phyloP scores from a whole-genome alignment of 92 coral and sea anemone genomes.

The Epizoanthus stellaris region DNA sequence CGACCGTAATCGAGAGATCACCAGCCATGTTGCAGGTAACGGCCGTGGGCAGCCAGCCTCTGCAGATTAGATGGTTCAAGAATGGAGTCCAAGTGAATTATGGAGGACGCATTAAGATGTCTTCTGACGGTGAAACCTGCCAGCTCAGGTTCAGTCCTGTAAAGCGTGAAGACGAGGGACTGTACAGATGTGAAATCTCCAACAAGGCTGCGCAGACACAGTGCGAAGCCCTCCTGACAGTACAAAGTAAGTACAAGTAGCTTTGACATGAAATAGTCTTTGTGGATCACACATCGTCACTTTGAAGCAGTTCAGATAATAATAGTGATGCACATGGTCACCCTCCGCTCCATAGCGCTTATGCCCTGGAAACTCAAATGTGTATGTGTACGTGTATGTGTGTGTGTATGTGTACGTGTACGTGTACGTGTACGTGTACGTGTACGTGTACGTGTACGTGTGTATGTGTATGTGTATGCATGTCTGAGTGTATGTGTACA shows the following conservation, averaged over 20 bases:
- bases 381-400: no score
- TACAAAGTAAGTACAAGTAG: slow-evolving; percentile 61
- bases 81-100: slow-evolving; percentile 84
- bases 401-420: no score
- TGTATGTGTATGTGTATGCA: no score
- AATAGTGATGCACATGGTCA: no score
- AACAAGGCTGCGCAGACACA: slow-evolving; percentile 88
- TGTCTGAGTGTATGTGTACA: no score
- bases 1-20: slow-evolving; percentile 74
- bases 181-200: slow-evolving; percentile 91
- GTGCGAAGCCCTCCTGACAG: slow-evolving; percentile 81
- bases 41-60: slow-evolving; percentile 90
- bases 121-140: slow-evolving; percentile 87
- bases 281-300: neutral
- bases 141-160: slow-evolving; percentile 75
- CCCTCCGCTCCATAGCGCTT: no score
- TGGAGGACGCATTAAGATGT: slow-evolving; percentile 87
- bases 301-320: no score
- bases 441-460: no score
- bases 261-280: neutral
- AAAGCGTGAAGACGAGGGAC: slow-evolving; percentile 92
- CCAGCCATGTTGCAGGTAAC: slow-evolving; percentile 83
- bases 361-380: no score
- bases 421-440: no score
- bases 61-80: slow-evolving; percentile 95